Evolutionary conservation across 2,797 vertebrate species (phyloP), one percentile per base, ranked within the genome.

Genomic region (Sebastiscus albofasciatus): DNA sequence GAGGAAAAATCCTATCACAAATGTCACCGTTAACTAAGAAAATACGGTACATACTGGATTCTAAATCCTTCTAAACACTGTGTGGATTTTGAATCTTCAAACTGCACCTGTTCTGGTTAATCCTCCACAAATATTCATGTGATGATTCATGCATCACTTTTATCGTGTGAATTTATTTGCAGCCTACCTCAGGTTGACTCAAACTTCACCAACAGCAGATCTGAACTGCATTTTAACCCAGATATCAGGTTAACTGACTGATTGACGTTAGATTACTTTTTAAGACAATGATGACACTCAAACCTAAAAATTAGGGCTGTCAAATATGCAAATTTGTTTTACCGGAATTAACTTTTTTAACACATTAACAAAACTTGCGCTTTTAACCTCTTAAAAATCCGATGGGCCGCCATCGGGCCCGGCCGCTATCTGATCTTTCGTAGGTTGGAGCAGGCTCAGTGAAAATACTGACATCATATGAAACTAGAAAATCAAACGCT

Each of bases 261-360:
- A 27, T 3, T 31, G 0, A 12, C 3, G 36, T 46, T 3, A 27
- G 10, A 59, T 60, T 39, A 81, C 5, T 24, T 73, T 73, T 70
- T 6, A 26, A 34, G 29, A 49, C 34, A 65, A 46, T 18, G 39
- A 39, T 39, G 26, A 22, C 31, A 66, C 27, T 59, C 6, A 14
- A 36, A 49, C 2, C 22, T 26, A 67, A 67, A 26, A 62, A 12
- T 46, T 46, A 46, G 39, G 39, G 14, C 39, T 46, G 14, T 46
- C 39, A 0, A 46, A 16, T 46, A 46, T 46, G 39, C 39, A 46
- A 46, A 46, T 46, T 0, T 0, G 14, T 46, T 46, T 46, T 46
- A 46, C 0, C 6, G 14, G 0, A 16, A 18, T 46, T 16, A 7
- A 18, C 6, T 42, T 42, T 16, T 42, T 42, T 42, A 42, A 42